Percentiles rank a stretch among this genome's conserved stretches.
phyloP scores from a whole-genome alignment of 2,797 vertebrate species.

The Taeniopygia guttata region DNA sequence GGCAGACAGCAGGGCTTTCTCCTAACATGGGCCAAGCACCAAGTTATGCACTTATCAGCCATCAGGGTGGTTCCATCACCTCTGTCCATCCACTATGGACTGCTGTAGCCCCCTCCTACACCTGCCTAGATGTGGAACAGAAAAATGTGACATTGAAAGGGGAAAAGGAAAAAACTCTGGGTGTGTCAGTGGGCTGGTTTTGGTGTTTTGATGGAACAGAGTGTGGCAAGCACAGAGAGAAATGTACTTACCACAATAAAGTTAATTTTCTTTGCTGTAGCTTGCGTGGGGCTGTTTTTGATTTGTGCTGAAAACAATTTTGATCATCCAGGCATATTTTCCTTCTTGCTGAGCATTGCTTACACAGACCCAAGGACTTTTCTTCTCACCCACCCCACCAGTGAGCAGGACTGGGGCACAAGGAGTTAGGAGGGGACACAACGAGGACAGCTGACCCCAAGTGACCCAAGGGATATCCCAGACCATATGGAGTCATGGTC shows the following conservation, averaged over 20 bases:
- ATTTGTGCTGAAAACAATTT: neutral
- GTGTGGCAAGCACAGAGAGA: too few relatives aligned
- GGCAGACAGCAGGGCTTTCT: neutral
- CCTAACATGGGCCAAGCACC: neutral
- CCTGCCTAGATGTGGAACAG: neutral
- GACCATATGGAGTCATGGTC: neutral
- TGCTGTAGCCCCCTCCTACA: neutral
- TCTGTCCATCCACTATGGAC: rapidly evolving
- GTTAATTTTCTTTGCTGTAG: neutral
- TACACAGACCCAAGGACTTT: neutral
- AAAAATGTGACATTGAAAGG: neutral
- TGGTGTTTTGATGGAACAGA: neutral
- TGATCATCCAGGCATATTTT: neutral
- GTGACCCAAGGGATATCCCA: neutral
- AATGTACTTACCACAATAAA: too few relatives aligned
- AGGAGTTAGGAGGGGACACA: neutral
- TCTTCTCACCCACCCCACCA: neutral
- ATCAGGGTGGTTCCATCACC: neutral
- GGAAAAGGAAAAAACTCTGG: neutral
- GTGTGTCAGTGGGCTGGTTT: neutral
- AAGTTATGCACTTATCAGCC: neutral
- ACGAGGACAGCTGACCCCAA: neutral
- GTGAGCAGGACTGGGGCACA: neutral
- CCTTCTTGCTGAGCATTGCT: neutral
- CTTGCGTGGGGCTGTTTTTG: neutral